Base-by-base conservation (phyloP, 2,888 invertebrate genomes). In the Meiosimyza platycephala region DNA sequence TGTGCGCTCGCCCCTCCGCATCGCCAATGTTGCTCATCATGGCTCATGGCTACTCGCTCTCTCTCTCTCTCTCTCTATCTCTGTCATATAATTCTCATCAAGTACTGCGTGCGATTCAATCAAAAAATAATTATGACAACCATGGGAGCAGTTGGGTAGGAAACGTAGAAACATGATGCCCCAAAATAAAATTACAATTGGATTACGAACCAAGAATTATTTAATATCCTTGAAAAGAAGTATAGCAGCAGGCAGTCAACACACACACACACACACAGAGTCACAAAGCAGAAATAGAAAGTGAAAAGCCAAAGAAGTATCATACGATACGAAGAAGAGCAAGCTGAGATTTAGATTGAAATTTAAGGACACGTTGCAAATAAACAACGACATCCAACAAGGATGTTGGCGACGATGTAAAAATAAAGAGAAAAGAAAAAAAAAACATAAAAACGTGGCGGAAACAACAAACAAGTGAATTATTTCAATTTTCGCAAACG, bases 81-180 rank as follows among this genome's bases (percentile, higher is more conserved):
- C 57, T 57, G 22, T 33, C 52, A 70, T 57, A 15, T 60, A 52
- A 70, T 70, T 52, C 70, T 62, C 62, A 54, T 67, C 77, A 74
- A 75, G 77, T 54, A 9, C 71, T 74, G 75, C 76, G 76, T 79
- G 62, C 60, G 40, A 80, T 81, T 83, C 82, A 82, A 82, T 83
- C 83, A 82, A 82, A 81, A 82, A 81, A 82, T 83, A 83, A 82
- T 82, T 83, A 83, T 80, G 82, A 78, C 62, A 75, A 77, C 77
- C 81, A 72, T 65, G 82, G 80, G 78, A 80, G 68, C 72, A n/a
- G 15, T 33, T 48, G 33, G 33, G 48, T 22, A 51, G 51, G 33
- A 33, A 51, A 60, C 15, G 47, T 13, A 62, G 33, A 6, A 70
- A 22, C 28, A 52, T 51, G 40, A 40, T 18, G 40, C 54, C 48